These are phyloP conservation scores for Euwallacea similis DNA, from an alignment of 1,140 invertebrate genomes.

Conservation along the genomic window DNA sequence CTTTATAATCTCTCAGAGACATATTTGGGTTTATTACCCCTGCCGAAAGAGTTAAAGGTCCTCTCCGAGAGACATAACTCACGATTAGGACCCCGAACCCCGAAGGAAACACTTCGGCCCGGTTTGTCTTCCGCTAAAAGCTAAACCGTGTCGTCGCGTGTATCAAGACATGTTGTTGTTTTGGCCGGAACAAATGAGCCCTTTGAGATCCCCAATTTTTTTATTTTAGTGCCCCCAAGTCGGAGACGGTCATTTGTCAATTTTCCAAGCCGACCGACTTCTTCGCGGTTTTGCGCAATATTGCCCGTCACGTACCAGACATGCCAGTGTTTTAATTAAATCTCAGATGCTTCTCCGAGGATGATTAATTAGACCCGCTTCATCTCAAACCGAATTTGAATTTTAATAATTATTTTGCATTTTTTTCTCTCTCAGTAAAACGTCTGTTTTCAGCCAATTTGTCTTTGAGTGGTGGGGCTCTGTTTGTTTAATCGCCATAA, in stretches of 20 bases:
- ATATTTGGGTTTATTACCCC: conserved; percentile 10
- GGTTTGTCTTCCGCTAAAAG: conserved; percentile 33
- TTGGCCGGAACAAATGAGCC: conserved; percentile 28
- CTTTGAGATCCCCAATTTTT: conserved; percentile 20
- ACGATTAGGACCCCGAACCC: conserved; percentile 27
- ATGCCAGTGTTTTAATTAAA: conserved; percentile 8
- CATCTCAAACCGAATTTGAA: conserved; percentile 6
- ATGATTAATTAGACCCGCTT: conserved; percentile 3
- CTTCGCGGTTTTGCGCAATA: not conserved
- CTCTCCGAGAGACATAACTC: conserved; percentile 23
- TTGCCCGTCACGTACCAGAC: not conserved
- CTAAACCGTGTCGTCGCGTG: conserved; percentile 30
- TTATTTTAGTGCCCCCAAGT: not conserved
- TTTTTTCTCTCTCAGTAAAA: not conserved
- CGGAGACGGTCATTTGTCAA: no score
- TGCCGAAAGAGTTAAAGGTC: conserved; percentile 30
- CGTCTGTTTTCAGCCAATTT: no score
- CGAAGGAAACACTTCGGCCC: conserved; percentile 17
- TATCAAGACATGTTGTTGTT: conserved; percentile 30
- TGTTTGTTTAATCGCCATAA: conserved; percentile 17
- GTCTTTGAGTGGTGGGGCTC: not conserved
- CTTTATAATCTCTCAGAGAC: no score
- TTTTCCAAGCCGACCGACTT: no score
- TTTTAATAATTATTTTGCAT: conserved; percentile 1
- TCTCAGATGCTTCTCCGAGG: not conserved